Base-by-base conservation (phyloP, 2,888 invertebrate genomes). In the Conistra vaccinii region DNA sequence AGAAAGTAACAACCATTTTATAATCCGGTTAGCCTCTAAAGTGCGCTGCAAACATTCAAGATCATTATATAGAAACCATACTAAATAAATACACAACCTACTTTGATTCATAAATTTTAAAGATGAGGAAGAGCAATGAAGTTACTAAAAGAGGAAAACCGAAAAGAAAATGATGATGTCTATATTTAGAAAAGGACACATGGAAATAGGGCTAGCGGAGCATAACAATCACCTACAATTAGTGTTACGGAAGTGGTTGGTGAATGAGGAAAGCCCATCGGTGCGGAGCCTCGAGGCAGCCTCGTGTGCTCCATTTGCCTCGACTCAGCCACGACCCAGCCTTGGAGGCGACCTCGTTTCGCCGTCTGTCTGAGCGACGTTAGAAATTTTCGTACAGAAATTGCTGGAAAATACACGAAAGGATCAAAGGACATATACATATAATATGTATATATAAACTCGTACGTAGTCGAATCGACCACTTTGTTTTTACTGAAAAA, bases 181-280 rank as follows among this genome's bases (percentile, higher is more conserved):
- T 86, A 88, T 85, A 84, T 89, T 83, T 84, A 87, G 80, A 85
- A 90, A 87, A 91, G 91, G 90, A 89, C 86, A 82, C 74, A 75
- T 85, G 71, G 77, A 87, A 80, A 88, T 87, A 86, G 84, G 77
- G 82, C 87, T 87, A 86, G 85, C 83, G 75, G 76, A 75, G 91
- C 89, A 92, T 91, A 88, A 91, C 88, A 92, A 92, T 92, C 78
- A 88, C 83, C 76, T 73, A 82, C 84, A 83, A 88, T 90, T 90
- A 90, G 91, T 89, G 85, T 89, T 85, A 88, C 91, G 93, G 93
- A 93, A 93, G 91, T 86, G 63, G 68, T 26, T 62, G 76, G 80
- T 86, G 58, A 75, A 91, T 90, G 90, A 95, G 95, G 95, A 95
- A 95, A 95, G 94, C 88, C 91, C 90, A 89, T 75, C 83, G 74